Evolutionary conservation across 2,113 vertebrate species (phyloP).

Genomic region (Oryzias javanicus): DNA sequence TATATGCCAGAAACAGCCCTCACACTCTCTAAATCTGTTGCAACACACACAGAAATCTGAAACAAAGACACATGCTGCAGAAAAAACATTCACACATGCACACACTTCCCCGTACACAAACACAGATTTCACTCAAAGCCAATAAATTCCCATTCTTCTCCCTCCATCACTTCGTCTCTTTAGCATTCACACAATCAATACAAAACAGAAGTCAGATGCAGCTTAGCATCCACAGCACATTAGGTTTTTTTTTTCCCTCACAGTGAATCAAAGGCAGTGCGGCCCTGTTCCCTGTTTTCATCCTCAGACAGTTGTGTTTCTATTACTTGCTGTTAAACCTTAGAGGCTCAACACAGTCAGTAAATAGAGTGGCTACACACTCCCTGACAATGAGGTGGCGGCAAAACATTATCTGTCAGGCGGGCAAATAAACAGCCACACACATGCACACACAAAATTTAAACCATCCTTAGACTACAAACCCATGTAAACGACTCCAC

Average conservation of each 20-base stretch:
- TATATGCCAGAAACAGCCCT: slow-evolving; percentile 59
- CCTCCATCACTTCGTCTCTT: slow-evolving; percentile 54
- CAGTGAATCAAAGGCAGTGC: slow-evolving; percentile 58
- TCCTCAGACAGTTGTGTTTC: slow-evolving; percentile 68
- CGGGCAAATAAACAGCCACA: slow-evolving; percentile 52
- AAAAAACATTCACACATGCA: slow-evolving; percentile 36
- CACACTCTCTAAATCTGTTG: slow-evolving; percentile 61
- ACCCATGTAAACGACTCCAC: slow-evolving; percentile 37
- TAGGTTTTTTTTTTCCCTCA: slow-evolving; percentile 43
- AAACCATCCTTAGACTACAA: slow-evolving; percentile 22
- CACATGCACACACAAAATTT: slow-evolving; percentile 10
- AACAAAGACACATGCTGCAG: slow-evolving; percentile 65
- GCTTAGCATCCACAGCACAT: slow-evolving; percentile 59
- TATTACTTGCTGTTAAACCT: slow-evolving; percentile 63
- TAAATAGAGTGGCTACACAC: slow-evolving; percentile 62
- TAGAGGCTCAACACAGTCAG: slow-evolving; percentile 49
- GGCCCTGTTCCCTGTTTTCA: slow-evolving; percentile 53
- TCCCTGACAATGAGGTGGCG: slow-evolving; percentile 63
- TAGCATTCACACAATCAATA: slow-evolving; percentile 71
- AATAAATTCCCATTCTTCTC: slow-evolving; percentile 39
- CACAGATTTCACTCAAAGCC: slow-evolving; percentile 62
- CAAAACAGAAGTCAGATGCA: slow-evolving; percentile 67
- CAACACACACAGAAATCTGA: slow-evolving; percentile 47
- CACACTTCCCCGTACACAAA: slow-evolving; percentile 55
- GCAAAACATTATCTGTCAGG: slow-evolving; percentile 63